These are phyloP conservation scores for Silurus meridionalis DNA, from an alignment of 2,113 vertebrate species.

Conservation along the genomic window DNA sequence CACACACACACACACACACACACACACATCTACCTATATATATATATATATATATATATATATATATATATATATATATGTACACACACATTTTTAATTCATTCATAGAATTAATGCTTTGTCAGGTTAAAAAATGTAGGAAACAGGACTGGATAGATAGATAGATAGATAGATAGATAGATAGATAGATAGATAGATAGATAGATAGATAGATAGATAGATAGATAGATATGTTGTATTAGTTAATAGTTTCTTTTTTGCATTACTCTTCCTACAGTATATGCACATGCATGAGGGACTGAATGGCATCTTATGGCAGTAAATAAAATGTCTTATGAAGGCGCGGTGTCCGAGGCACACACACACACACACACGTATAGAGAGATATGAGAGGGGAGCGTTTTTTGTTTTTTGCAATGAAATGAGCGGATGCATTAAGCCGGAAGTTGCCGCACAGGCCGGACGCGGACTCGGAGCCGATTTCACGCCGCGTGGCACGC, in stretches of 20 bases:
- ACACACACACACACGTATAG: not conserved
- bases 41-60: no score
- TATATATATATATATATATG: no score
- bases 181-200: no score
- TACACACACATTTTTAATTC: not conserved
- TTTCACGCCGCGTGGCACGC: constrained; percentile 66
- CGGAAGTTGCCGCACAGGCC: constrained; percentile 65
- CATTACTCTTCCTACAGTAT: not conserved
- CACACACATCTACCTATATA: no score
- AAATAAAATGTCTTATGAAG: not conserved
- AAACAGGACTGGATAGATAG: no score
- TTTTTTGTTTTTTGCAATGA: constrained; percentile 58
- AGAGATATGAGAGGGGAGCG: constrained; percentile 38
- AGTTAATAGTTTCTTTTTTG: not conserved
- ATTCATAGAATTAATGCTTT: no score
- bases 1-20: no score
- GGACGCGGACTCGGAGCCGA: constrained; percentile 66
- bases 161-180: no score
- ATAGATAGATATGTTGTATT: not conserved
- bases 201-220: no score
- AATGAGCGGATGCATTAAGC: constrained; percentile 66
- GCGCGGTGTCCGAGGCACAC: not conserved
- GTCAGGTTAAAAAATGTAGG: no score
- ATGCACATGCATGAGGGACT: not conserved
- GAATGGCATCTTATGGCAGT: not conserved